phyloP scores from a whole-genome alignment of 2,888 invertebrate genomes.

The Teleogryllus oceanicus region DNA sequence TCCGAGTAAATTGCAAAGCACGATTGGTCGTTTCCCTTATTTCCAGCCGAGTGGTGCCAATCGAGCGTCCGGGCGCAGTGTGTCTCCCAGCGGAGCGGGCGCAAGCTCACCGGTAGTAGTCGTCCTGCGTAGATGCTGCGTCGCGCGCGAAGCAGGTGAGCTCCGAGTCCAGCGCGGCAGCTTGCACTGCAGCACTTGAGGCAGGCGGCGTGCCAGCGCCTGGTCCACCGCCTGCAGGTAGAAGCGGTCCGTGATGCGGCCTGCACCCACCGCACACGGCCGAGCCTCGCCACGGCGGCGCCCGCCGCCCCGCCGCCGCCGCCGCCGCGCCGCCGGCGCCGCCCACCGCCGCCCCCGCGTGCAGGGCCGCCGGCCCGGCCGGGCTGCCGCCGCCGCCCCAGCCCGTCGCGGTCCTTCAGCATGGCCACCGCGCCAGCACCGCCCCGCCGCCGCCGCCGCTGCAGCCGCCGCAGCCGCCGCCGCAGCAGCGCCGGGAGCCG shows the following conservation, averaged over 20 bases:
- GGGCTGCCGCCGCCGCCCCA: slow-evolving; percentile 42
- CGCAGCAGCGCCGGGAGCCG: background rate
- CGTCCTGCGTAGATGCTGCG: slow-evolving; percentile 86
- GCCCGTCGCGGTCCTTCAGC: slow-evolving; percentile 40
- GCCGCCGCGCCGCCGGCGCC: slow-evolving; percentile 44
- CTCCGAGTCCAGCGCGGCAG: slow-evolving; percentile 78
- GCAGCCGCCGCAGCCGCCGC: background rate
- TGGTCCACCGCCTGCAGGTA: slow-evolving; percentile 81
- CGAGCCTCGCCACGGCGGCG: slow-evolving; percentile 40
- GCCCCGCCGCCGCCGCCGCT: slow-evolving; percentile 2
- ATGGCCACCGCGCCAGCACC: slow-evolving; percentile 26
- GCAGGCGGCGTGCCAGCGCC: slow-evolving; percentile 85
- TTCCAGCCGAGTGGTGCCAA: too few relatives aligned
- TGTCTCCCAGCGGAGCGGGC: too few relatives aligned
- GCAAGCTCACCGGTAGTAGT: slow-evolving; percentile 76
- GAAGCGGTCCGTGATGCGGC: slow-evolving; percentile 59
- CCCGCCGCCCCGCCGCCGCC: slow-evolving; percentile 42
- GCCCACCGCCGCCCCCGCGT: slow-evolving; percentile 23
- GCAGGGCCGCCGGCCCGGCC: slow-evolving; percentile 21
- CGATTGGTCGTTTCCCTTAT: too few relatives aligned
- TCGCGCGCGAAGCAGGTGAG: slow-evolving; percentile 85
- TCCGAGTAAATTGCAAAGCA: too few relatives aligned
- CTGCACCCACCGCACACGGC: slow-evolving; percentile 56
- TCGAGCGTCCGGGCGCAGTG: too few relatives aligned
- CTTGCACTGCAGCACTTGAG: slow-evolving; percentile 79